Conservation (phyloP, 2,888 invertebrate genomes). For the Odontocolon sp. region DNA sequence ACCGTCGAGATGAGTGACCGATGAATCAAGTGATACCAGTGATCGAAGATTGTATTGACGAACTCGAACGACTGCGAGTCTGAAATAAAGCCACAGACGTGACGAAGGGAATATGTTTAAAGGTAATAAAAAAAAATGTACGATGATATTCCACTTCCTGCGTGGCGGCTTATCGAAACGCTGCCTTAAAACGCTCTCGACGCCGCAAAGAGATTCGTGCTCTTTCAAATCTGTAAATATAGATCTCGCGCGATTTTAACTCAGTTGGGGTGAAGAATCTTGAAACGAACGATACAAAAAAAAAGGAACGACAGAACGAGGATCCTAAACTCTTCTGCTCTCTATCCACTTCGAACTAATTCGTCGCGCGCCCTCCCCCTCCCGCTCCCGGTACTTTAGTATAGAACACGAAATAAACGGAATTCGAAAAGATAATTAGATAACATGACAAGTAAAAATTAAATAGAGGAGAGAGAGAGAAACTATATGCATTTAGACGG, state of each 20-base stretch:
- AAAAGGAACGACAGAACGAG: constrained; percentile 31
- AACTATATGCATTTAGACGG: constrained; percentile 74
- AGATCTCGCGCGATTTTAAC: constrained; percentile 63
- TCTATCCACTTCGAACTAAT: constrained; percentile 11
- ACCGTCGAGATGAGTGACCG: constrained; percentile 59
- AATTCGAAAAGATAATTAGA: constrained; percentile 52
- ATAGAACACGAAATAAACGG: constrained; percentile 34
- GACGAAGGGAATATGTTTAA: constrained; percentile 52
- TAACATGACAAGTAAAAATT: constrained; percentile 56
- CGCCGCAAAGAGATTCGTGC: constrained; percentile 42
- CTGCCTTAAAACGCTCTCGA: constrained; percentile 68
- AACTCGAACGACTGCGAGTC: constrained; percentile 20
- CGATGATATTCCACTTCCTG: constrained; percentile 61
- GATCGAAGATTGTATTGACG: constrained; percentile 24
- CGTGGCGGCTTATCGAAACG: constrained; percentile 66
- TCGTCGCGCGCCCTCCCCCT: background rate
- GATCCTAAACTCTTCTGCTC: constrained; percentile 16
- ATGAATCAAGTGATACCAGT: constrained; percentile 52
- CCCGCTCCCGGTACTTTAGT: constrained; percentile 15
- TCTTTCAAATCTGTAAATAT: constrained; percentile 53
- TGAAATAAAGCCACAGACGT: constrained; percentile 22
- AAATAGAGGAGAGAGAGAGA: constrained; percentile 57
- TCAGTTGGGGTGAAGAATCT: constrained; percentile 18
- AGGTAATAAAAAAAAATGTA: constrained; percentile 49
- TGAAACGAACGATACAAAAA: constrained; percentile 29